Evolutionary conservation across 2,888 invertebrate genomes (phyloP), one percentile per base, ranked within the genome.

Genomic region (Acanthococcus lagerstroemiae): DNA sequence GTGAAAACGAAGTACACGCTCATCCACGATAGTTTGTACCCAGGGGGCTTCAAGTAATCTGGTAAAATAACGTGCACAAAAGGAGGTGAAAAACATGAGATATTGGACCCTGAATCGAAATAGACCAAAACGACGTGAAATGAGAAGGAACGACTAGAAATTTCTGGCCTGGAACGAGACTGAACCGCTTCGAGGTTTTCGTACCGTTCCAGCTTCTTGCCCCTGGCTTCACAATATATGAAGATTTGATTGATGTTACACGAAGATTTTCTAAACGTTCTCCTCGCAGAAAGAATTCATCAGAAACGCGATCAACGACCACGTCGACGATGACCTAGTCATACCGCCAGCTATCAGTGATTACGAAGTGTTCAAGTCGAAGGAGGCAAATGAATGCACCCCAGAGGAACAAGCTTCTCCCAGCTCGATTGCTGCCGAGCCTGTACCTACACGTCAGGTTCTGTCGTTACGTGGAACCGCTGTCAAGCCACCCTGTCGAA

Each of bases 271-370:
- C 37, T 37, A 9, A 9, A 3, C 3, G 37, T 37, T 37, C n/a
- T n/a, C n/a, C 15, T 63, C 50, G 22, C 54, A 63, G 63, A 63
- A 63, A 52, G 63, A 63, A 7, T 63, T 63, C 12, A 54, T 63
- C 17, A 25, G 50, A 17, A 63, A 63, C 24, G 54, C 63, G 24
- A 15, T 63, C 17, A 63, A 63, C 54, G 63, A 63, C 50, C 21
- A 22, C 7, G 22, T 52, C 9, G 15, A 48, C 24, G 26, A 52
- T 52, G 24, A 27, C 17, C n/a, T 52, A 3, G 4, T 17, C 6
- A 2, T 63, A 52, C 63, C 63, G 12, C 22, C 17, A 7, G 52
- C 54, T 15, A 27, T 63, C n/a, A 54, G 54, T 4, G 54, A 63
- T 9, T 52, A 37, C 25, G 63, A 63, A 50, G 22, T 27, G 17